Evolutionary conservation across 1,140 invertebrate species (phyloP).

Genomic region (Diplogasteroides magnus): DNA sequence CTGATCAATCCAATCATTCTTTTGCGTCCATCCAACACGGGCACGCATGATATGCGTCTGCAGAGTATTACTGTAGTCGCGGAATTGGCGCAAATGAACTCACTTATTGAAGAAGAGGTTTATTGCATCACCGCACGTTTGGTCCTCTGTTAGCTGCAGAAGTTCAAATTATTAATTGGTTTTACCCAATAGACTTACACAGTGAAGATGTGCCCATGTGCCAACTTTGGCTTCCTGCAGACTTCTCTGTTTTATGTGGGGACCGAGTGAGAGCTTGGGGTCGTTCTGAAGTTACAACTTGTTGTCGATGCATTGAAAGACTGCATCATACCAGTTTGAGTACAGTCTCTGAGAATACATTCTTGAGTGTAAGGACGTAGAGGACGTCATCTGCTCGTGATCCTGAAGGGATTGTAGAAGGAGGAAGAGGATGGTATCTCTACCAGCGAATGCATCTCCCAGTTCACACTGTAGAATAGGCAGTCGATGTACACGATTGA

Average conservation of each 20-base stretch:
- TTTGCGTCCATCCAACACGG: constrained; percentile 13
- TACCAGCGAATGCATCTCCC: background rate
- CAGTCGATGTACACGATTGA: constrained; percentile 27
- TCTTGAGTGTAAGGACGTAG: background rate
- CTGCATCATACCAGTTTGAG: background rate
- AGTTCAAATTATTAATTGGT: too few relatives aligned
- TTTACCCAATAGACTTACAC: too few relatives aligned
- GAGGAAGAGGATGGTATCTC: background rate
- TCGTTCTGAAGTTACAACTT: constrained; percentile 18
- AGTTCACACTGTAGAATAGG: constrained; percentile 22
- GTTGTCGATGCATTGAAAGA: too few relatives aligned
- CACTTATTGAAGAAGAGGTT: constrained; percentile 16
- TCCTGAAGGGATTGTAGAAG: background rate
- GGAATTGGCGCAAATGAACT: background rate
- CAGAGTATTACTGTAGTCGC: background rate
- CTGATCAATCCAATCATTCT: constrained; percentile 20
- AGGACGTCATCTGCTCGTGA: background rate
- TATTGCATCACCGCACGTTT: constrained; percentile 7
- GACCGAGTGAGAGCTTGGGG: constrained; percentile 17
- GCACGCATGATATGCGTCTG: constrained; percentile 27
- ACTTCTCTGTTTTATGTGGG: constrained; percentile 22
- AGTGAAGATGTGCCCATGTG: constrained; percentile 22
- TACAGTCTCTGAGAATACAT: background rate
- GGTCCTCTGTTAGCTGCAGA: constrained; percentile 3
- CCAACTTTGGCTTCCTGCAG: constrained; percentile 13